Base-by-base conservation (phyloP, 2,797 vertebrate species). In the Mycteria americana region DNA sequence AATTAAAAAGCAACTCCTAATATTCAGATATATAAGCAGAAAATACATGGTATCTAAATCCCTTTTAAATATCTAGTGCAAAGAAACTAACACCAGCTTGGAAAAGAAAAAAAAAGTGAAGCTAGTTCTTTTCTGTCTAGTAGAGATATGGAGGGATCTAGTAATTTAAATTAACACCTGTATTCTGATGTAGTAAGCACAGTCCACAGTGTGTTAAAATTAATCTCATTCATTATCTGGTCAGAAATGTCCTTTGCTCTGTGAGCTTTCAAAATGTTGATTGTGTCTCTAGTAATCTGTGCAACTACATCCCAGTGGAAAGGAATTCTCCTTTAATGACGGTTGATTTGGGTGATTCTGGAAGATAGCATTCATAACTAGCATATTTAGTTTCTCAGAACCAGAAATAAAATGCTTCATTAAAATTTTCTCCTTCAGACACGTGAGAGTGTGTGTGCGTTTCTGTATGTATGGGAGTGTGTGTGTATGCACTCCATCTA, bases 401-500 rank as follows among this genome's bases (percentile, higher is more conserved):
- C 35, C 76, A 62, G 85, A 50, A 65, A 43, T 57, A 7, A 81
- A 68, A 35, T 7, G 22, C 17, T 30, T 45, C 45, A 12, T 59
- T 39, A 7, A 7, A 2, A 7, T 13, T 89, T 54, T 70, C 25
- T 69, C 75, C 10, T 69, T 31, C 39, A 3, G 33, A 62, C 23
- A 2, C 5, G 18, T 6, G 27, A 10, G 39, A 12, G 11, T 6
- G 16, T 11, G 54, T 15, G 54, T 13, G 4, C 13, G 7, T 62
- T 3, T 41, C 22, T 12, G 57, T 9, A 10, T 0, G 0, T 35
- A 11, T 30, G 57, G 41, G 3, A 10, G 3, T 54, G 35, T 35
- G 56, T 46, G 41, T 28, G 22, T 28, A 6, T 63, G 68, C 41
- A 23, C 60, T 79, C 95, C 94, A 87, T 91, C 95, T 92, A 86